These are phyloP conservation scores for Shinisaurus crocodilurus DNA, from an alignment of 2,113 vertebrate genomes.

Conservation along the genomic window DNA sequence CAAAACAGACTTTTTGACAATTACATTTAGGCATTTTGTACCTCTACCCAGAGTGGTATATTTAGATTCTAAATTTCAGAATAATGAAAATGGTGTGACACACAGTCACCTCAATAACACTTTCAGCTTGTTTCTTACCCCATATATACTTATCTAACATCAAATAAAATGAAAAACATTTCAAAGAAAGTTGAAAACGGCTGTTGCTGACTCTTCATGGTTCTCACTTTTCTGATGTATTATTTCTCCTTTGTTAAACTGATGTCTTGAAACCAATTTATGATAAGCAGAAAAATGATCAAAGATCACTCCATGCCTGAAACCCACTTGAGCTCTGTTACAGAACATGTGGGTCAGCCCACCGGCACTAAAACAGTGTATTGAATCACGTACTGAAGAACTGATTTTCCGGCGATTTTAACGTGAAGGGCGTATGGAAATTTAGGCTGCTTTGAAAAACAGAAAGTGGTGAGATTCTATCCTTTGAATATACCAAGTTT, in stretches of 20 bases:
- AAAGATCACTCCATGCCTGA: background rate
- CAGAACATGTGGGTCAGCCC: background rate
- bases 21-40: background rate
- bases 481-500: background rate
- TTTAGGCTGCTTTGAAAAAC: background rate
- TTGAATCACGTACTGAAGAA: background rate
- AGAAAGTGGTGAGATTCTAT: background rate
- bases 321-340: constrained; percentile 6
- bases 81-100: background rate
- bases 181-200: background rate
- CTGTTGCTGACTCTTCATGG: background rate
- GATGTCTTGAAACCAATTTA: constrained; percentile 27
- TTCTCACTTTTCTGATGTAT: constrained; percentile 8
- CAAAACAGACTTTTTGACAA: background rate
- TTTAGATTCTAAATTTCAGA: background rate
- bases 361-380: background rate
- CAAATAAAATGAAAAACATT: background rate
- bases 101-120: background rate
- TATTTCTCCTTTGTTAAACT: constrained; percentile 21
- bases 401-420: background rate
- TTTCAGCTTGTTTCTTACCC: background rate
- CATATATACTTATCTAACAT: background rate
- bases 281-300: constrained; percentile 39
- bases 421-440: background rate
- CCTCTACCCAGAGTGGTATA: background rate